Conservation (phyloP, 2,797 vertebrate genomes). For the Staurois parvus region DNA sequence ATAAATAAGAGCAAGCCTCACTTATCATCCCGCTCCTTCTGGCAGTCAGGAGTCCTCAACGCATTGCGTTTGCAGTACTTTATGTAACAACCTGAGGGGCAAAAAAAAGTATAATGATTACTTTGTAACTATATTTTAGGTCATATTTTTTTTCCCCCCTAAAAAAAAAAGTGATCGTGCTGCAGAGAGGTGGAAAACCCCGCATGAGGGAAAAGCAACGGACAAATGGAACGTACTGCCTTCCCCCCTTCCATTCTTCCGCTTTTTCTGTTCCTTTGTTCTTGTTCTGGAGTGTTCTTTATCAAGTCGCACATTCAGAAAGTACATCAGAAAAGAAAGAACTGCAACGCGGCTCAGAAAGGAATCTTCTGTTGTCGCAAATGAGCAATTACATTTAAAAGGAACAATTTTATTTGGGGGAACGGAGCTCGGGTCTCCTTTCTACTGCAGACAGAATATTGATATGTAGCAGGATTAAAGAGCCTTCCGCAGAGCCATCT, state of each 20-base stretch:
- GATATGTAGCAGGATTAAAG: slow-evolving; percentile 21
- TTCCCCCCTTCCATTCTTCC: neutral
- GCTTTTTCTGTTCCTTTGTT: neutral
- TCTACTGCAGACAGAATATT: slow-evolving; percentile 26
- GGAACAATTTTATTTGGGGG: slow-evolving; percentile 28
- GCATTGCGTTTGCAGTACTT: slow-evolving; percentile 5
- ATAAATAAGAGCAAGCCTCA: neutral
- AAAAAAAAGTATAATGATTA: neutral
- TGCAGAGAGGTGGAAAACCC: neutral
- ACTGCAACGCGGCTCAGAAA: neutral
- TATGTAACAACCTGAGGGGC: neutral
- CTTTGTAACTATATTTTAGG: slow-evolving; percentile 9
- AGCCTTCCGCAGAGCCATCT: slow-evolving; percentile 1
- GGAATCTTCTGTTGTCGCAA: slow-evolving; percentile 21
- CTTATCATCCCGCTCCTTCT: neutral
- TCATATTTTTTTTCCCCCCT: neutral
- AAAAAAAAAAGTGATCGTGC: neutral
- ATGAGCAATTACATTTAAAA: slow-evolving; percentile 46
- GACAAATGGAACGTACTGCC: neutral
- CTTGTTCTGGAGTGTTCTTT: neutral
- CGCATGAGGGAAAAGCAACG: neutral
- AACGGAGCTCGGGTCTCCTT: neutral
- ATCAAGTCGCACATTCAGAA: neutral
- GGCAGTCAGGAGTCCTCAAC: neutral
- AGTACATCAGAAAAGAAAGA: neutral